Evolutionary conservation across 2,797 vertebrate genomes (phyloP), one percentile per base, ranked within the genome.

Genomic region (Microctenopoma lineatum): DNA sequence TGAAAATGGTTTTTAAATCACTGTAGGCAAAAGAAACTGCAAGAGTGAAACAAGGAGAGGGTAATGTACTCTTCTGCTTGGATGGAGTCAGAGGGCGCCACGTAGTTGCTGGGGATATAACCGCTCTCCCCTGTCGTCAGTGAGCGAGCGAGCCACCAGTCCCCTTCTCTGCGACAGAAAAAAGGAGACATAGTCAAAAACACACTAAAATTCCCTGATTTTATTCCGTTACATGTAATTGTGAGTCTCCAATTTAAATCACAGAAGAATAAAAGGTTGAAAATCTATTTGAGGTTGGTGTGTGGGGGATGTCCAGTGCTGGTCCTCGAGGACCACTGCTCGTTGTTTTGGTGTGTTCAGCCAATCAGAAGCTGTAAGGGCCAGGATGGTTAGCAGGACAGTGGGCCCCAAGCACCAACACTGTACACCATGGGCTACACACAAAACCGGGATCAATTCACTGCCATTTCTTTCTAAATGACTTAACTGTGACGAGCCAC

Each of bases 51-150:
- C 29, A 66, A 71, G 48, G 46, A 77, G 48, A 55, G 67, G 70
- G 61, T 70, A 47, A 80, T 53, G 29, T 94, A 99, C 98, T 99
- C 98, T 95, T 99, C 97, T 58, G 98, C 98, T 90, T 99, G 97
- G 94, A 99, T 98, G 93, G 98, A 99, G 93, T 99, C 97, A 3
- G 97, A 97, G 64, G 98, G 97, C 13, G 97, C 97, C 82, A 99
- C 97, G 44, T 98, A 99, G 93, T 99, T 99, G 95, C 98, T 98
- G 93, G 98, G 98, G 93, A 99, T 98, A 83, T 99, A 98, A 74
- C 97, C 98, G n/a, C 94, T 98, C 90, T 97, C 95, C 89, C 96
- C 98, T 0, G 96, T 96, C 90, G 94, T 95, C 84, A 99, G 94
- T 48, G 98, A 99, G 85, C 95, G 96, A 34, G 97, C 98, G 93